Base-by-base conservation (phyloP, 2,113 vertebrate genomes). In the Dipodomys spectabilis region DNA sequence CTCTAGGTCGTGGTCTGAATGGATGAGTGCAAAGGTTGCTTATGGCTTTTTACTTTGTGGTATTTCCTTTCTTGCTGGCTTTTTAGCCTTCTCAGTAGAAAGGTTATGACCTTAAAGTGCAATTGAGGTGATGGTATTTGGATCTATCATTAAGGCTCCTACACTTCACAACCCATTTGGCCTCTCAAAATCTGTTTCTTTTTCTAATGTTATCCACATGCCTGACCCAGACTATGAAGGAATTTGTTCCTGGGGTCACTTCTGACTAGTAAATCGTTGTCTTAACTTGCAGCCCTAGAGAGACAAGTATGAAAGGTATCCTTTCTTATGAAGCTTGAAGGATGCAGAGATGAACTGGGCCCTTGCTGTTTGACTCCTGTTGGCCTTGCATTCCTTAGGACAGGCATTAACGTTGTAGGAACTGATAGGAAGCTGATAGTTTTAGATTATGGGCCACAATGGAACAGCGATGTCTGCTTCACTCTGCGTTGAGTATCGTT, bases 161-260 rank as follows among this genome's bases (percentile, higher is more conserved):
- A 18, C 86, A 39, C 95, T 83, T 85, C 72, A 60, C 62, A 23
- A 57, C 75, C 11, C 15, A n/a, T 86, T 81, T 93, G 90, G 82
- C 68, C 74, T 64, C 73, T 82, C 85, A 88, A 79, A 89, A 25
- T 84, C 95, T 94, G 45, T 95, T 97, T 96, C 93, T 95, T 97
- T 97, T 96, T 92, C 77, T 95, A 97, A 96, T 7, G 80, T 95
- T 96, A 90, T 97, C 95, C 96, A 96, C 95, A 30, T 96, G 97
- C 95, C 96, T 97, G 92, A 82, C 92, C 95, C 28, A 1, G 88
- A 84, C 93, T 69, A 0, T 64, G 79, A 91, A 88, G 86, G 87
- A 32, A 92, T 92, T 97, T 97, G 95, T 96, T 97, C 91, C 69
- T 78, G 39, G 0, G 79, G 89, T 96, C 95, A 86, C 86, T 82